Evolutionary conservation across 2,888 invertebrate genomes (phyloP), one percentile per base, ranked within the genome.

Genomic region (Pammene aurita): DNA sequence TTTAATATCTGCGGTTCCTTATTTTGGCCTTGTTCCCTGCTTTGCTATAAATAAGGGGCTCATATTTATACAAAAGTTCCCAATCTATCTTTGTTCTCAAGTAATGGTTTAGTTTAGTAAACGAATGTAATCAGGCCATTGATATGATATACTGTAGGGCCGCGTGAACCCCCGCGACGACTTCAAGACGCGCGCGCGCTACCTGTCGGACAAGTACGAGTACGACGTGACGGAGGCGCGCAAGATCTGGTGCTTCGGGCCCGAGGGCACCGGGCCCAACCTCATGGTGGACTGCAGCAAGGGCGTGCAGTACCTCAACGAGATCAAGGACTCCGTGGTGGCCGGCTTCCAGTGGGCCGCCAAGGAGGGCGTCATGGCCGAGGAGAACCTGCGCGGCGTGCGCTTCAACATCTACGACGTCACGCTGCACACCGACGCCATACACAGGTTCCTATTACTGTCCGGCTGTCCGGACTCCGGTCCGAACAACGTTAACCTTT

Each of bases 291-390:
- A 99, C 94, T 98, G 98, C 93, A 98, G 99, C 78, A 99, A 99
- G 94, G 99, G 99, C 93, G 99, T 99, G 75, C 99, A 99, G 92
- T 99, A 99, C 93, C 95, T 99, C 76, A 99, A 99, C 88, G 99
- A 99, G 95, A 99, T 99, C 93, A 99, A 99, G 94, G 99, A 99
- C 92, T 98, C 98, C 2, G 98, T 99, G 71, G 97, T 98, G 62
- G 98, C 98, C 83, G 99, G 99, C 77, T 99, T 99, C 96, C 98
- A 98, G 89, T 99, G 99, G 99, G 99, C 99, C 67, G 96, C 99
- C 76, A 99, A 99, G 93, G 99, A 99, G 95, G 99, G 99, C 88
- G 99, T 99, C 60, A 94, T 99, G 84, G 98, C 98, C 77, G 99
- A 99, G 92, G 99, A 99, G 94, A 99, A 99, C 90, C 94, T 99